Percentiles rank a stretch among this genome's conserved stretches.
phyloP scores from a whole-genome alignment of 2,113 vertebrate species.

The Thinocorus orbignyianus region DNA sequence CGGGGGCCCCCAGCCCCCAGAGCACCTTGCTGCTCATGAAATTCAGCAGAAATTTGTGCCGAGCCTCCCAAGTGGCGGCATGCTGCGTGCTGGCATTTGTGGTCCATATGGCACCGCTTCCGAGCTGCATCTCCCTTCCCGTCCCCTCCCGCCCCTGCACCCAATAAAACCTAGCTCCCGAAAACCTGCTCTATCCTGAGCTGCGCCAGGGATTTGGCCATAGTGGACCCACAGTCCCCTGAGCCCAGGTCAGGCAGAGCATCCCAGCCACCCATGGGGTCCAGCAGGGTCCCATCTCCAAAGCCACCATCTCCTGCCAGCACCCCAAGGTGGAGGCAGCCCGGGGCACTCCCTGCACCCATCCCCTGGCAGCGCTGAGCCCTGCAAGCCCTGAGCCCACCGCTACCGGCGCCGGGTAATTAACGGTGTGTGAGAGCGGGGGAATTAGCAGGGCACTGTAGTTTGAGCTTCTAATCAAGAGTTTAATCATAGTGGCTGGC shows the following conservation, averaged over 20 bases:
- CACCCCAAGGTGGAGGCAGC: background rate
- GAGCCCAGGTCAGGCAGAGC: background rate
- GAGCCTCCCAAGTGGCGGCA: rapidly evolving
- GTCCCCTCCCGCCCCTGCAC: rapidly evolving
- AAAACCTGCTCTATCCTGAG: rapidly evolving
- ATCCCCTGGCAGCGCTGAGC: rapidly evolving
- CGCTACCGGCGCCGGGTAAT: background rate
- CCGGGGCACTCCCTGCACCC: rapidly evolving
- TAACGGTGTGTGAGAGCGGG: background rate
- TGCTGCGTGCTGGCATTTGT: background rate
- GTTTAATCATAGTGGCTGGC: constrained; percentile 55
- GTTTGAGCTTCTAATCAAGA: constrained; percentile 62
- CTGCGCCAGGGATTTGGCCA: rapidly evolving
- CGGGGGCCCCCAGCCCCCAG: background rate
- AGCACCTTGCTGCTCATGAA: background rate
- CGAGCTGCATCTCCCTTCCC: background rate
- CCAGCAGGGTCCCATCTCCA: background rate
- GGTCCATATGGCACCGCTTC: background rate
- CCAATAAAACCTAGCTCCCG: background rate
- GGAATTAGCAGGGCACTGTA: constrained; percentile 31
- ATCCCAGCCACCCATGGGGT: background rate
- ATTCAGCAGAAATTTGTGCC: background rate
- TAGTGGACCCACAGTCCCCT: background rate
- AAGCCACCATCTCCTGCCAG: background rate
- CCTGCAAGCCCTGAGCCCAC: rapidly evolving